Evolutionary conservation across 1,140 invertebrate species (phyloP).

Genomic region (Nephila pilipes): DNA sequence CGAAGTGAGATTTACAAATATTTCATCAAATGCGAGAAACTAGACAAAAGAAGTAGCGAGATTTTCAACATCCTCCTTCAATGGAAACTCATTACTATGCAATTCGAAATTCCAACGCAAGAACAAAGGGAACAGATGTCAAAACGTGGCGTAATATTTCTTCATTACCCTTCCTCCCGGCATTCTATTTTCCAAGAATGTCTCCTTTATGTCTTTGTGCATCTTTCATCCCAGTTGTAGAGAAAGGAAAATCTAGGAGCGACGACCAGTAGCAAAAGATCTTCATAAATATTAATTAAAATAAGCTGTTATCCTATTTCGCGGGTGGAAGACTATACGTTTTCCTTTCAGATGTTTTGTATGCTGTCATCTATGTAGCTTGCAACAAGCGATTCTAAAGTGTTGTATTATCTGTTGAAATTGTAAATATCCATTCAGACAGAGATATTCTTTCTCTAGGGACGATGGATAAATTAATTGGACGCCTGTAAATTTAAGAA

Average conservation of each 20-base stretch:
- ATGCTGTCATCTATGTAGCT: background rate
- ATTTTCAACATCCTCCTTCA: background rate
- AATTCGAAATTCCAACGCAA: background rate
- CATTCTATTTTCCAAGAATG: background rate
- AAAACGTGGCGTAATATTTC: conserved; percentile 54
- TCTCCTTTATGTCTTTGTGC: background rate
- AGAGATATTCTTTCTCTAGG: background rate
- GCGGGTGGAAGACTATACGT: background rate
- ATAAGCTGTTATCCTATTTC: conserved; percentile 44
- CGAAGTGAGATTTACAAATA: background rate
- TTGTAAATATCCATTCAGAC: background rate
- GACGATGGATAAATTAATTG: background rate
- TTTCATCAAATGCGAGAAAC: conserved; percentile 3
- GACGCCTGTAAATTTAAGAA: background rate
- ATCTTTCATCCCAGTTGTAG: background rate
- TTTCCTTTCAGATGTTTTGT: conserved; percentile 45
- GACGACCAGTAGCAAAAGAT: background rate
- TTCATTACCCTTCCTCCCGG: conserved; percentile 30
- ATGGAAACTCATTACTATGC: conserved; percentile 48
- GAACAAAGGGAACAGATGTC: conserved; percentile 61
- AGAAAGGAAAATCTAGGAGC: background rate
- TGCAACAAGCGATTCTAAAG: conserved; percentile 40
- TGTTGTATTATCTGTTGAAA: conserved; percentile 16
- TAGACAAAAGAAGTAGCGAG: background rate
- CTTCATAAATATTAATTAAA: conserved; percentile 67